phyloP scores from a whole-genome alignment of 2,888 invertebrate genomes.

The Tinea semifulvella region DNA sequence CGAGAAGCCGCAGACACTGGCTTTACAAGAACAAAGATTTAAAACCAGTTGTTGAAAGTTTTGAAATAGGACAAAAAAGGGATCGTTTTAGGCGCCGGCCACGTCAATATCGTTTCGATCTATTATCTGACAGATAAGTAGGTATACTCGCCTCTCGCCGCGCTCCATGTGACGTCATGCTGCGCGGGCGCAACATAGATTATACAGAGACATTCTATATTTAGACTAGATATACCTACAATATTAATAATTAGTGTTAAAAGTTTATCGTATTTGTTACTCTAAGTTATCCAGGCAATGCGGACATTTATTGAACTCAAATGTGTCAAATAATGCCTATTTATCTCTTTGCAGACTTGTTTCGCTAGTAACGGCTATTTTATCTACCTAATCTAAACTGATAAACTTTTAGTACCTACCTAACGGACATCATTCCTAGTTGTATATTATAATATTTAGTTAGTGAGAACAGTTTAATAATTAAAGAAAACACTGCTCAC shows the following conservation, averaged over 20 bases:
- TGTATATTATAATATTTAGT: no score
- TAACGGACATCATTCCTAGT: no score
- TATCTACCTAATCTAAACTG: no score
- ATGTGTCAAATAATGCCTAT: no score
- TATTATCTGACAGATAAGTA: constrained; percentile 11
- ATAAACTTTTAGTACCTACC: no score
- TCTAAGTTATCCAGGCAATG: neutral
- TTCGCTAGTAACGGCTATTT: no score
- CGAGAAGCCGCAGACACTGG: no score
- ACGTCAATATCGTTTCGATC: constrained; percentile 6
- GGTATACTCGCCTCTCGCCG: neutral
- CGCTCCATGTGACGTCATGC: constrained; percentile 5
- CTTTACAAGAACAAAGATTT: neutral
- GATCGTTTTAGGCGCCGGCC: constrained; percentile 8
- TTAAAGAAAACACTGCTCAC: neutral
- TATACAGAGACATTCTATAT: constrained; percentile 8
- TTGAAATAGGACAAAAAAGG: constrained; percentile 4
- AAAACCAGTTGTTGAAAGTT: constrained; percentile 1
- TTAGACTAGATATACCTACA: neutral
- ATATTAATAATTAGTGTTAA: neutral
- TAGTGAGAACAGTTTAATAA: no score
- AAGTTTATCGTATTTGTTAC: constrained; percentile 1
- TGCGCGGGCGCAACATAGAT: constrained; percentile 7
- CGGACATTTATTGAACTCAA: neutral
- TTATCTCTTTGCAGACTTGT: no score